Evolutionary conservation across 1,140 invertebrate species (phyloP).

Genomic region (Acromyrmex echinatior): DNA sequence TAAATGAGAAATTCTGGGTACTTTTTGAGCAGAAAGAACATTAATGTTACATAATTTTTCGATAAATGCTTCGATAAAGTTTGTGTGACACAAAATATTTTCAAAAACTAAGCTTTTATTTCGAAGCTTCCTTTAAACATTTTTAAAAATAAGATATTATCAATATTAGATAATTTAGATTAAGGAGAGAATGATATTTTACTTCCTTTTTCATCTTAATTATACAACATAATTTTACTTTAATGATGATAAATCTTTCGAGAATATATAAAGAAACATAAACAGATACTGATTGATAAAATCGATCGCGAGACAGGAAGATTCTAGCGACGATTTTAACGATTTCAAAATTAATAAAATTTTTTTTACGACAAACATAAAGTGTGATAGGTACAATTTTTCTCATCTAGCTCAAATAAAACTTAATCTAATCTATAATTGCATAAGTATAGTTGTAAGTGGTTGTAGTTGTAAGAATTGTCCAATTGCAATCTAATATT

Average conservation of each 20-base stretch:
- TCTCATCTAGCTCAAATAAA: conserved; percentile 9
- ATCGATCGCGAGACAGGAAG: background rate
- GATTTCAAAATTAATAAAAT: conserved; percentile 13
- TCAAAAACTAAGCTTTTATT: background rate
- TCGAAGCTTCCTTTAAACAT: background rate
- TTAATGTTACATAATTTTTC: background rate
- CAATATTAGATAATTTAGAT: background rate
- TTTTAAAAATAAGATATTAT: background rate
- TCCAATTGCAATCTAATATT: no score
- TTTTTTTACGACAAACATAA: conserved; percentile 5
- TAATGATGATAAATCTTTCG: background rate
- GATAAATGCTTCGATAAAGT: background rate
- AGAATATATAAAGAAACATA: background rate
- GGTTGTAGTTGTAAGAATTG: no score
- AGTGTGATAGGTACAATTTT: background rate
- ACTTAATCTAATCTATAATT: background rate
- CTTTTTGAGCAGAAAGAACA: background rate
- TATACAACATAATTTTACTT: background rate
- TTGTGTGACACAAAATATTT: background rate
- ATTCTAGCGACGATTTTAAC: background rate
- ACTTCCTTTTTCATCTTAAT: background rate
- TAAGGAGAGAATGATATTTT: background rate
- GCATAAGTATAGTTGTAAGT: no score
- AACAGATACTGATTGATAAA: background rate
- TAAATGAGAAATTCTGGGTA: no score